Evolutionary conservation across 2,888 invertebrate genomes (phyloP), one percentile per base, ranked within the genome.

Genomic region (Drosophila maculinotata): DNA sequence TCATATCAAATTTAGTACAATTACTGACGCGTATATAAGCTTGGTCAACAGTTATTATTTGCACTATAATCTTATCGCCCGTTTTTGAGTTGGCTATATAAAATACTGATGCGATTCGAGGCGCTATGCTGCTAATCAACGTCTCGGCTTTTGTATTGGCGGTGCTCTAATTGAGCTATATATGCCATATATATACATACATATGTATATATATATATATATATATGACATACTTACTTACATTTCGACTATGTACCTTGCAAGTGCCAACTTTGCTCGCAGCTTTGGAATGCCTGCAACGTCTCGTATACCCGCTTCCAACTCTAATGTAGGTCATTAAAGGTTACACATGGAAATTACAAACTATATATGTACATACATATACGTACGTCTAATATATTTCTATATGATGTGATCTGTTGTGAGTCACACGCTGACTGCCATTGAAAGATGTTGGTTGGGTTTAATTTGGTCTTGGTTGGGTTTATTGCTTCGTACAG

Each of bases 141-240:
- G 44, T 60, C 53, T 35, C 41, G 65, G 41, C 41, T 63, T 49
- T 53, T 35, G 23, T 59, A 74, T 59, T 74, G 39, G 59, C 51
- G 63, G 30, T 53, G 69, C 72, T 85, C 69, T 81, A 81, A 81
- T 79, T 84, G 82, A 70, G 65, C 62, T 59, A 58, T 65, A 48
- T 62, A 56, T 31, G 33, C 35, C n/a, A n/a, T n/a, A n/a, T n/a
- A n/a, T n/a, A n/a, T 20, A 4, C 4, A 20, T 17, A 7, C 7
- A 33, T 33, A 33, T n/a, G 12, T 33, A 51, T 51, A 39, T 39
- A 0, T 1, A 5, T n/a, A 36, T 69, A 69, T 54, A 44, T 30
- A 68, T 47, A 47, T 53, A 44, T 53, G 69, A 56, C 71, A 59
- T 44, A 63, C 31, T 41, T 54, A 45, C 64, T 48, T 57, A 47